Conservation (phyloP, 92 coral and sea anemone genomes). For the Zoanthus solanderi region DNA sequence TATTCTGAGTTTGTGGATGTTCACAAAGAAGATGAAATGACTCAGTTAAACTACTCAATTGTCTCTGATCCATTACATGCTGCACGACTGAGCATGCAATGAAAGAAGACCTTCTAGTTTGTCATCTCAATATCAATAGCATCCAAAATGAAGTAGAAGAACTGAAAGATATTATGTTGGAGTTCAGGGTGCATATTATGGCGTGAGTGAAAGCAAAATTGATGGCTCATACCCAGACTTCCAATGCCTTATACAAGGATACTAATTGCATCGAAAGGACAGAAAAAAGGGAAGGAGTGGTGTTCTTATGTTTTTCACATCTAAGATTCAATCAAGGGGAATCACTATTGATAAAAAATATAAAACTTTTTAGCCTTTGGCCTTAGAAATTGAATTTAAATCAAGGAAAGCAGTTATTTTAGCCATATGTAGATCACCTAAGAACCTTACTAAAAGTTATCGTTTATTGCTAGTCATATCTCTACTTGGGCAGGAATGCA, state of each 20-base stretch:
- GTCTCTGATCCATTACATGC: no score
- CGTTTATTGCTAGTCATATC: constrained; percentile 4
- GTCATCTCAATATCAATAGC: not conserved
- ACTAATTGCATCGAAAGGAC: constrained; percentile 32
- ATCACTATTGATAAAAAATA: not conserved
- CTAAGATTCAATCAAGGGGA: constrained; percentile 14
- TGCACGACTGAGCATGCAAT: no score
- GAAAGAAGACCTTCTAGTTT: not conserved
- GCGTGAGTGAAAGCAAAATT: constrained; percentile 50
- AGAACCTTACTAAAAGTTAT: constrained; percentile 16
- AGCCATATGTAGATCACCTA: constrained; percentile 23
- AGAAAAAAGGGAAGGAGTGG: constrained; percentile 36
- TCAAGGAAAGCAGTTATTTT: constrained; percentile 1
- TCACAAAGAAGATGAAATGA: no score
- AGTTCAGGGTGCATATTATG: not conserved
- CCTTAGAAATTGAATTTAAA: constrained; percentile 29
- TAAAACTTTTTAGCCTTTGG: constrained; percentile 27
- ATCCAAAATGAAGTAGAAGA: no score
- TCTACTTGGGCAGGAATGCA: constrained; percentile 17
- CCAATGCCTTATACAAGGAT: constrained; percentile 44
- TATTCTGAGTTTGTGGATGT: not conserved
- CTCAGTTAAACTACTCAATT: no score
- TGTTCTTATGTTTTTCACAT: constrained; percentile 9
- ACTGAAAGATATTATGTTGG: no score
- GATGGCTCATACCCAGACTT: constrained; percentile 44